Percentiles rank a stretch among this genome's conserved stretches.
phyloP scores from a whole-genome alignment of 2,888 invertebrate species.

The Acholoe squamosa region DNA sequence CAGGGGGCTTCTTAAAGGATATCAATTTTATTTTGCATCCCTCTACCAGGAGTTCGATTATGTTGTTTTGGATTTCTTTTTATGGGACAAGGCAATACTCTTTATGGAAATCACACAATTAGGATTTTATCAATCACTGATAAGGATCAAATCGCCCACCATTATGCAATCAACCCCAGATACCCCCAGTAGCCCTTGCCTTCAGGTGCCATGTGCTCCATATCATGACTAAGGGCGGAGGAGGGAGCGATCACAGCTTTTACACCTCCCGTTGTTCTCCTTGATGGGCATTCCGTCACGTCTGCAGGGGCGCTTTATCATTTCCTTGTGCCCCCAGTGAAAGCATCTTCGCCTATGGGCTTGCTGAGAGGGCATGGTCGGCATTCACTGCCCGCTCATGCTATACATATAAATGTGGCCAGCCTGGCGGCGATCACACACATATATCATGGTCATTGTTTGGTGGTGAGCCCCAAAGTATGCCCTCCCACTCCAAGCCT shows the following conservation, averaged over 20 bases:
- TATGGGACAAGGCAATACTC: too few relatives aligned
- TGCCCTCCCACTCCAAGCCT: background rate
- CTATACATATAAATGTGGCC: conserved; percentile 41
- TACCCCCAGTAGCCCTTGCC: background rate
- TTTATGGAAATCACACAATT: too few relatives aligned
- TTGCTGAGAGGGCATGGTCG: background rate
- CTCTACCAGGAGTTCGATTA: too few relatives aligned
- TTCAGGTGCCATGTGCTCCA: background rate
- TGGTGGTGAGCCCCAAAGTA: background rate
- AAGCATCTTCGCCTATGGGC: conserved; percentile 21
- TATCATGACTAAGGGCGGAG: background rate
- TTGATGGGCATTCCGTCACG: conserved; percentile 46
- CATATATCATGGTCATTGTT: conserved; percentile 39
- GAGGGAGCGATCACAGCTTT: conserved; percentile 15
- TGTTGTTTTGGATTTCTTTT: too few relatives aligned
- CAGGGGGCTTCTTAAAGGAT: too few relatives aligned
- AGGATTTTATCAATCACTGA: too few relatives aligned
- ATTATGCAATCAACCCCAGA: too few relatives aligned
- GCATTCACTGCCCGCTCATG: background rate
- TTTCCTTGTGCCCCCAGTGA: conserved; percentile 28
- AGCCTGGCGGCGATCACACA: background rate
- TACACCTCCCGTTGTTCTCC: background rate
- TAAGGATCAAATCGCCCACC: too few relatives aligned
- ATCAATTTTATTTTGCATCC: too few relatives aligned
- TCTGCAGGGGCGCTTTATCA: conserved; percentile 5